Conservation (phyloP, 2,113 vertebrate species). For the Callithrix jacchus region DNA sequence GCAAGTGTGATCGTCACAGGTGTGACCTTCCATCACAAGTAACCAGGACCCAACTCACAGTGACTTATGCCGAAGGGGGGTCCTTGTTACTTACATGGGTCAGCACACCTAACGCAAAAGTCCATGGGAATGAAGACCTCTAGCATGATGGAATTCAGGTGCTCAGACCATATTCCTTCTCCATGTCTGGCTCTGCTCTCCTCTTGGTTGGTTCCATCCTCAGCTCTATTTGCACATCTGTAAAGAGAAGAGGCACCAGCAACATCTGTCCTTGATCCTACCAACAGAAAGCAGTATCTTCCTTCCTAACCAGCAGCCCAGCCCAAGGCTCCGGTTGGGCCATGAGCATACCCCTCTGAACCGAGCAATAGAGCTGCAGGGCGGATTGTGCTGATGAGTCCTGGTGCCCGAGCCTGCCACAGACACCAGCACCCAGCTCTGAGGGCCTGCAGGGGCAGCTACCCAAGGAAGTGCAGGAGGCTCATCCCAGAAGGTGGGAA, state of each 20-base stretch:
- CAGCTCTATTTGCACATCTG: fast-evolving
- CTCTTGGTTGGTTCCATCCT: not conserved
- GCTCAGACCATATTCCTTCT: not conserved
- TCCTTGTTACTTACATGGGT: too few relatives aligned
- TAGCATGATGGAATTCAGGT: fast-evolving
- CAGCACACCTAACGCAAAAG: not conserved
- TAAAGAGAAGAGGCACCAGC: not conserved
- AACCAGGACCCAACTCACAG: not conserved
- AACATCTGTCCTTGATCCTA: fast-evolving
- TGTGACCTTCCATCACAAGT: not conserved
- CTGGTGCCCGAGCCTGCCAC: fast-evolving
- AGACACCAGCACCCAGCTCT: not conserved
- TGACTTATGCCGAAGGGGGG: not conserved
- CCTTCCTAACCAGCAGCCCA: not conserved
- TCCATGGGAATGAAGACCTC: fast-evolving
- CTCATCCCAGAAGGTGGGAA: not conserved
- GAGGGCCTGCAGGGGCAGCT: not conserved
- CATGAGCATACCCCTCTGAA: not conserved
- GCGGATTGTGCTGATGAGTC: fast-evolving
- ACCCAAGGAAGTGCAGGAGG: not conserved
- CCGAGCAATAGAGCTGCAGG: fast-evolving
- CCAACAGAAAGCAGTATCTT: not conserved
- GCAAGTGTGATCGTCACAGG: too few relatives aligned
- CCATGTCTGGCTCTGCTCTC: fast-evolving
- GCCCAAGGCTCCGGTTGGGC: not conserved